A percentile compares a stretch with the other conserved stretches of the same genome.
phyloP scores from a whole-genome alignment of 2,113 vertebrate genomes.

The Lepus europaeus region DNA sequence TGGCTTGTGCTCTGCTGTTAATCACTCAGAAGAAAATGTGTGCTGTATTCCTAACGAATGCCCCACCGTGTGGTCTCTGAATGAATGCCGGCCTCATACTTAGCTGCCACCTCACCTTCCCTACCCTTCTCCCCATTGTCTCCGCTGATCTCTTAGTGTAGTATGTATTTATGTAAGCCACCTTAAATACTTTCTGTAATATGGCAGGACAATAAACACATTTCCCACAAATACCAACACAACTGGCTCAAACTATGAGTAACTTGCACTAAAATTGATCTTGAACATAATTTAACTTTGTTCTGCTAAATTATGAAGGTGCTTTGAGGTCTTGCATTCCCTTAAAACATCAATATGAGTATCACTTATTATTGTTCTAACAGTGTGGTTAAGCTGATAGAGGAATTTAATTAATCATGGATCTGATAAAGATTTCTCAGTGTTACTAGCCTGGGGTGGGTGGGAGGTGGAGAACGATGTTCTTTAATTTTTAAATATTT shows the following conservation, averaged over 20 bases:
- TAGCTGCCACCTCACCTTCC: background rate
- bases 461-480: background rate
- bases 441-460: background rate
- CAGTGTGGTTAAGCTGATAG: slow-evolving; percentile 27
- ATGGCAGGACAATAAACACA: background rate
- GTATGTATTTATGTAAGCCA: background rate
- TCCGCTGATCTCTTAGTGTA: background rate
- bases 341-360: slow-evolving; percentile 12
- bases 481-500: slow-evolving; percentile 33
- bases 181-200: slow-evolving; percentile 22
- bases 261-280: slow-evolving; percentile 37
- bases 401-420: slow-evolving; percentile 17
- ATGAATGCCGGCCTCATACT: background rate
- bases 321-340: background rate
- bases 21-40: background rate
- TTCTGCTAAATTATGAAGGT: slow-evolving; percentile 30
- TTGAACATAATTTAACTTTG: slow-evolving; percentile 52
- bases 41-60: background rate
- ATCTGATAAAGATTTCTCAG: background rate
- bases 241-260: slow-evolving; percentile 12
- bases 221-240: background rate
- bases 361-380: background rate
- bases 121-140: background rate
- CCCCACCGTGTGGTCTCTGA: too few relatives aligned
- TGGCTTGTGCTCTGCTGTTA: background rate